phyloP scores from a whole-genome alignment of 2,888 invertebrate species.

The Rhaphigaster nebulosa region DNA sequence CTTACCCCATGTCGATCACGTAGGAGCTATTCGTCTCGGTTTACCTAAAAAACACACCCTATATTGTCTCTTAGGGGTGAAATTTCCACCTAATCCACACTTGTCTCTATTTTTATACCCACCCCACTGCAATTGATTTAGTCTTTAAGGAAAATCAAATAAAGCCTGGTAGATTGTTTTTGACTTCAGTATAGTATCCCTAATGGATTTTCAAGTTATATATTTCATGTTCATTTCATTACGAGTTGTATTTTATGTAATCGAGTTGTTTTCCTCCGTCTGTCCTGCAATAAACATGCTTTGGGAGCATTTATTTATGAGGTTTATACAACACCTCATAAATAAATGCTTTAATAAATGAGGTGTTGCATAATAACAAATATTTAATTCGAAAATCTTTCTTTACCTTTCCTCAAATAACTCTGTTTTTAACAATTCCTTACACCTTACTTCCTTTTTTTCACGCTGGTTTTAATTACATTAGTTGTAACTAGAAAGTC shows the following conservation, averaged over 20 bases:
- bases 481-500: too few species aligned
- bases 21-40: neutral
- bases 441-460: too few species aligned
- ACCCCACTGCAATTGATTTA: neutral
- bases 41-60: constrained; percentile 26
- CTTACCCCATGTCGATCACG: neutral
- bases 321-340: too few species aligned
- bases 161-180: neutral
- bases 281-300: neutral
- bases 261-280: neutral
- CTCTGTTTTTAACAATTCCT: too few species aligned
- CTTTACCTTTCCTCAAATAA: too few species aligned
- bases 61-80: constrained; percentile 5
- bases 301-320: too few species aligned
- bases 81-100: constrained; percentile 20
- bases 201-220: neutral
- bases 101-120: constrained; percentile 36
- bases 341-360: too few species aligned
- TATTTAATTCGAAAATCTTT: too few species aligned
- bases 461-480: too few species aligned
- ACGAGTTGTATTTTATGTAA: neutral
- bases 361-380: too few species aligned
- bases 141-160: constrained; percentile 4
- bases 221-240: neutral
- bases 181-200: neutral